A percentile compares a stretch with the other conserved stretches of the same genome.
phyloP scores from a whole-genome alignment of 2,113 vertebrate species.

The Struthidea cinerea region DNA sequence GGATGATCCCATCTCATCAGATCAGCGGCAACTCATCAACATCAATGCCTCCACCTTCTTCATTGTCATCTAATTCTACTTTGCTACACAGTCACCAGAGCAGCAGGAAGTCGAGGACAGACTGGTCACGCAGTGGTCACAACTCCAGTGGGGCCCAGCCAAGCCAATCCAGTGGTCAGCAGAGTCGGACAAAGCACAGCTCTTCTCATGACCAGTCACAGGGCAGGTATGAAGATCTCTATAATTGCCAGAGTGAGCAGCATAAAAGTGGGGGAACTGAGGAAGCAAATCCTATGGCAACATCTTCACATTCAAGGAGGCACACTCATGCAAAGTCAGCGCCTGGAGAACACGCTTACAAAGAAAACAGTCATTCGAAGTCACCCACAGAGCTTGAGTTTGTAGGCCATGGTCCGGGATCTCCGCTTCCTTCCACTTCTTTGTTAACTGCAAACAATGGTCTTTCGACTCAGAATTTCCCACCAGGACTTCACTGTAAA shows the following conservation, averaged over 20 bases:
- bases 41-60: constrained; percentile 73
- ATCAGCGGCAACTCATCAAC: constrained; percentile 53
- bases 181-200: constrained; percentile 77
- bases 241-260: constrained; percentile 82
- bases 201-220: constrained; percentile 77
- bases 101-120: constrained; percentile 83
- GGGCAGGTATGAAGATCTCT: constrained; percentile 83
- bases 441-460: constrained; percentile 78
- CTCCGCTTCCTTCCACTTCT: constrained; percentile 88
- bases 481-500: constrained; percentile 85
- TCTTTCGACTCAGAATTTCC: constrained; percentile 85
- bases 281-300: constrained; percentile 74
- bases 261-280: constrained; percentile 74
- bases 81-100: constrained; percentile 74
- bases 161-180: constrained; percentile 67
- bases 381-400: constrained; percentile 81
- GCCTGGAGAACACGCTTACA: constrained; percentile 71
- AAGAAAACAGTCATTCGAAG: constrained; percentile 80
- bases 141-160: constrained; percentile 64
- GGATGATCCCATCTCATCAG: constrained; percentile 74
- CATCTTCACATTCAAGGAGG: constrained; percentile 75
- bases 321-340: constrained; percentile 74
- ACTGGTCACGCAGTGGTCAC: constrained; percentile 82
- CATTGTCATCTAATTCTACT: constrained; percentile 73
- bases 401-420: constrained; percentile 74